Conservation (phyloP, 2,797 vertebrate species). For the Lophius americanus region DNA sequence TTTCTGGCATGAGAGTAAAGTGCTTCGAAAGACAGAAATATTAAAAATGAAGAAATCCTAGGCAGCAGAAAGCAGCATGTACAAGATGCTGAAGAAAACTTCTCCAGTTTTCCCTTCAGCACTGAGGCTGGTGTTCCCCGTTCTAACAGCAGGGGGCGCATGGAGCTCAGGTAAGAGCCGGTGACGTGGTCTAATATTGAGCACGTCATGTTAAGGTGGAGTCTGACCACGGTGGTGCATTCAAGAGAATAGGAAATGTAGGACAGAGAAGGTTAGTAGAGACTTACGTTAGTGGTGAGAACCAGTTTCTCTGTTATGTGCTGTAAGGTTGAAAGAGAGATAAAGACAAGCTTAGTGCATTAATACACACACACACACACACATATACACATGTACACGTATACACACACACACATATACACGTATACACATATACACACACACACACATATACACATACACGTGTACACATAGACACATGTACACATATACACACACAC, state of each 20-base stretch:
- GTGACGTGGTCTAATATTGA: neutral
- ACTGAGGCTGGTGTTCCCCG: conserved; percentile 9
- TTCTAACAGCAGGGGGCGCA: conserved; percentile 49
- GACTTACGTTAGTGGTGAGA: conserved; percentile 77
- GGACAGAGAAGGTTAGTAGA: conserved; percentile 19
- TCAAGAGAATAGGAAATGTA: neutral
- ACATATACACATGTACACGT: conserved; percentile 8
- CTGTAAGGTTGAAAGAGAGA: conserved; percentile 68
- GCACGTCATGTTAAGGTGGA: neutral
- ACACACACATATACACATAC: conserved; percentile 8
- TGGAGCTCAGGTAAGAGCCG: conserved; percentile 3
- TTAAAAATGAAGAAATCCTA: too few species aligned
- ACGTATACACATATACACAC: neutral
- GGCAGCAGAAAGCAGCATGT: too few species aligned
- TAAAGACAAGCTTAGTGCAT: conserved; percentile 37
- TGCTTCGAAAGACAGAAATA: too few species aligned
- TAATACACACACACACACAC: conserved; percentile 25
- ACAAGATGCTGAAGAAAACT: too few species aligned
- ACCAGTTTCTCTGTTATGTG: conserved; percentile 79
- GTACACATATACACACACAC: conserved; percentile 13
- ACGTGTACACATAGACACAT: neutral
- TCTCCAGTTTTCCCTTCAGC: neutral
- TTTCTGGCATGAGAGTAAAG: too few species aligned
- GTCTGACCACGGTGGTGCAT: neutral
- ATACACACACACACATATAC: conserved; percentile 1